A percentile compares a stretch with the other conserved stretches of the same genome.
Evolutionary conservation across 1,140 invertebrate species (phyloP).

Genomic region (Ostrea edulis): DNA sequence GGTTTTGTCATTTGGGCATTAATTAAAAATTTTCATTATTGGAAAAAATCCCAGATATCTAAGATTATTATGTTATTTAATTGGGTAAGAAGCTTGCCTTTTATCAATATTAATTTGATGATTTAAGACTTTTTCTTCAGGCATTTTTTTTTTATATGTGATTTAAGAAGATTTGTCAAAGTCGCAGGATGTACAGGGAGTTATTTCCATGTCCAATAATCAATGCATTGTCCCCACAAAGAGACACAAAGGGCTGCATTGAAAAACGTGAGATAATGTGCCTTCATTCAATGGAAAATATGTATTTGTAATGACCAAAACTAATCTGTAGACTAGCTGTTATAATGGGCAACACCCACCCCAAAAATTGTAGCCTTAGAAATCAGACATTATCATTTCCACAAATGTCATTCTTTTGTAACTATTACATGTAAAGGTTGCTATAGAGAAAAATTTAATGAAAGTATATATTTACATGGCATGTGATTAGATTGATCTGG

Average conservation of each 20-base stretch:
- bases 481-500: not conserved
- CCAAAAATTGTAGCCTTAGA: not conserved
- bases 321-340: not conserved
- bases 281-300: not conserved
- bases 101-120: conserved; percentile 38
- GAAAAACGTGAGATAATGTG: not conserved
- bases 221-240: not conserved
- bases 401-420: not conserved
- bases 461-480: not conserved
- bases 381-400: not conserved
- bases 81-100: conserved; percentile 20
- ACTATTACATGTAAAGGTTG: not conserved
- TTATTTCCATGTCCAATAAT: not conserved
- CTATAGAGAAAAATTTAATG: not conserved
- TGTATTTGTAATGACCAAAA: not conserved
- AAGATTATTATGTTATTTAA: conserved; percentile 26
- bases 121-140: conserved; percentile 23
- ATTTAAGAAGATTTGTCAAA: conserved; percentile 38
- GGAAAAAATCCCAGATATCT: conserved; percentile 1
- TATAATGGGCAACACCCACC: not conserved
- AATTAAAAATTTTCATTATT: conserved; percentile 39
- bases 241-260: not conserved
- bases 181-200: not conserved
- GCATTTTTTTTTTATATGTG: conserved; percentile 21
- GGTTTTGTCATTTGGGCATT: not conserved